Evolutionary conservation across 2,113 vertebrate species (phyloP).

Genomic region (Anser cygnoides): DNA sequence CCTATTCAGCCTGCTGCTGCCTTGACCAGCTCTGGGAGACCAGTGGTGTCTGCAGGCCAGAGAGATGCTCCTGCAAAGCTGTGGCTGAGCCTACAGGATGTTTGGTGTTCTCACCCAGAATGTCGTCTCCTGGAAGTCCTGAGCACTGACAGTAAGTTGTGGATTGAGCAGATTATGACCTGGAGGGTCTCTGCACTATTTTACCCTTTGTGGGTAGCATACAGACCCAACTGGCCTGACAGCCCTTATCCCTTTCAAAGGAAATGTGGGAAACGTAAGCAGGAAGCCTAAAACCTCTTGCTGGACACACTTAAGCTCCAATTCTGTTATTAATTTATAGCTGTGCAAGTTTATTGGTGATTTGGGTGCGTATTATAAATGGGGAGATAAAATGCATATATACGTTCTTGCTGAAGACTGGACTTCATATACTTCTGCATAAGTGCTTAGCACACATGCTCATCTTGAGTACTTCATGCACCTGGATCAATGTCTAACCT

Average conservation of each 20-base stretch:
- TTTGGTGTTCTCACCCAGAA: not conserved
- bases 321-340: too few relatives aligned
- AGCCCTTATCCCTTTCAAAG: not conserved
- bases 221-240: not conserved
- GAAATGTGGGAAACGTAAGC: not conserved
- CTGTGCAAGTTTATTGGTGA: not conserved
- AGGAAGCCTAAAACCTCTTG: not conserved
- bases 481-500: not conserved
- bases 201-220: not conserved
- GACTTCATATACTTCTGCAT: not conserved
- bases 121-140: not conserved
- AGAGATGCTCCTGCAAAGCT: not conserved
- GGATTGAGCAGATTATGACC: not conserved
- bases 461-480: not conserved
- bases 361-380: not conserved
- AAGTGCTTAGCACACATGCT: accelerated
- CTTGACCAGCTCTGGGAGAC: too few relatives aligned
- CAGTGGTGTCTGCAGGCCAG: not conserved
- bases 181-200: not conserved
- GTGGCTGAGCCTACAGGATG: accelerated
- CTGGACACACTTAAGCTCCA: not conserved
- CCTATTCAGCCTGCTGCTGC: not conserved
- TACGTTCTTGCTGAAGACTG: not conserved
- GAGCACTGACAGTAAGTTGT: accelerated
- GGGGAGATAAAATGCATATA: not conserved